These are phyloP conservation scores for Lasioglossum figueresi DNA, from an alignment of 2,888 invertebrate species.

Conservation along the genomic window DNA sequence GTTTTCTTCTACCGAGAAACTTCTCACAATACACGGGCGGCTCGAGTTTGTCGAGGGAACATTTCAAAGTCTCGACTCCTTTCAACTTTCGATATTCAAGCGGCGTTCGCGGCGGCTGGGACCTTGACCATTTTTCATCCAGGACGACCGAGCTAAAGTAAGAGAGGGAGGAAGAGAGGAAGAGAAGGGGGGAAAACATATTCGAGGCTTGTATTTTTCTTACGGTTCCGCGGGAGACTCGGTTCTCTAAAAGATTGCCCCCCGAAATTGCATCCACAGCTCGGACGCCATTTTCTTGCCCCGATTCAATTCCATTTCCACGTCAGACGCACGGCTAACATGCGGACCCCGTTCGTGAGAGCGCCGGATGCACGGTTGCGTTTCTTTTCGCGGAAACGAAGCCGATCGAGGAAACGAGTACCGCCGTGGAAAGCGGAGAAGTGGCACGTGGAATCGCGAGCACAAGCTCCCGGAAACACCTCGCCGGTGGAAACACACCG, in stretches of 20 bases:
- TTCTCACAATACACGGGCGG: constrained; percentile 23
- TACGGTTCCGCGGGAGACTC: not conserved
- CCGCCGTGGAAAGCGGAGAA: constrained; percentile 13
- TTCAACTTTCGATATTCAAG: constrained; percentile 22
- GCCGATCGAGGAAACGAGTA: not conserved
- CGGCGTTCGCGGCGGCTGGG: not conserved
- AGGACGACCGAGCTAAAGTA: not conserved
- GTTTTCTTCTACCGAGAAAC: constrained; percentile 23
- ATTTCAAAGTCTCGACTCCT: constrained; percentile 4
- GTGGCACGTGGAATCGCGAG: constrained; percentile 15
- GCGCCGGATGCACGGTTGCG: not conserved
- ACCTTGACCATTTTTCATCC: constrained; percentile 23
- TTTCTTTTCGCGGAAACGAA: not conserved
- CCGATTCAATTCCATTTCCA: not conserved
- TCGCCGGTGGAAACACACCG: constrained; percentile 23
- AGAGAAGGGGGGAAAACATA: not conserved
- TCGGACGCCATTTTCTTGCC: not conserved
- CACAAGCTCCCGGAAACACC: not conserved
- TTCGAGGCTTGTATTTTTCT: constrained; percentile 10
- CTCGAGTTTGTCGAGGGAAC: not conserved
- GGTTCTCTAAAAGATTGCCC: not conserved
- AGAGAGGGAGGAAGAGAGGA: not conserved
- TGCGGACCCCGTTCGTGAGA: not conserved
- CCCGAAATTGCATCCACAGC: not conserved
- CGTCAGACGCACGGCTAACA: not conserved